Percentiles rank a stretch among this genome's conserved stretches.
Conservation (phyloP, 2,797 vertebrate genomes). For the Myotis vivesi region DNA sequence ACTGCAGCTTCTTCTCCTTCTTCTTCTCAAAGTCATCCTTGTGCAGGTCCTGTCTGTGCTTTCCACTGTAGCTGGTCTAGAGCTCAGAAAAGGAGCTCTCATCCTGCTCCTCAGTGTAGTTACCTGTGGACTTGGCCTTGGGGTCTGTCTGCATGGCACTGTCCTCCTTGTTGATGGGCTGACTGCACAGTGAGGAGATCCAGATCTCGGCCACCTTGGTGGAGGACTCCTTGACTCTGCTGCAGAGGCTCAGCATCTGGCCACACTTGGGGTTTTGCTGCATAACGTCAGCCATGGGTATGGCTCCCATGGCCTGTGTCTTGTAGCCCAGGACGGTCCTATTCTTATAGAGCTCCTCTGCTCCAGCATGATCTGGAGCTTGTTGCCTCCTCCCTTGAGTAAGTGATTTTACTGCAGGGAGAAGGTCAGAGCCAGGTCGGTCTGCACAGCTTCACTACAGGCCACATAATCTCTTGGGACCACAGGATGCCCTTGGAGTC, state of each 20-base stretch:
- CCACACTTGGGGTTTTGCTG: constrained; percentile 95
- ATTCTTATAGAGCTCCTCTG: constrained; percentile 95
- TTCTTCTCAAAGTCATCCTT: constrained; percentile 96
- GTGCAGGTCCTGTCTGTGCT: constrained; percentile 95
- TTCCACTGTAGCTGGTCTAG: constrained; percentile 96
- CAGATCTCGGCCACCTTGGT: constrained; percentile 97
- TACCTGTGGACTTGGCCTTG: constrained; percentile 96
- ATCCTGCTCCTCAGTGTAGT: constrained; percentile 97
- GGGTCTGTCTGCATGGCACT: constrained; percentile 90
- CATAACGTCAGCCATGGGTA: constrained; percentile 98
- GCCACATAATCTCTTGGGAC: constrained; percentile 97
- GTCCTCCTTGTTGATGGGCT: constrained; percentile 96
- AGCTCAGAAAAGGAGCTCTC: constrained; percentile 97
- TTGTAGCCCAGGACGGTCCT: constrained; percentile 95
- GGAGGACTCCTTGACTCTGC: constrained; percentile 93
- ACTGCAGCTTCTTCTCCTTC: constrained; percentile 95
- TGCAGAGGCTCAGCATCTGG: constrained; percentile 93
- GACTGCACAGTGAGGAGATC: constrained; percentile 96
- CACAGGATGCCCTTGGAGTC: constrained; percentile 95
- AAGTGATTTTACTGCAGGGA: constrained; percentile 98
- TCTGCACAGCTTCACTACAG: constrained; percentile 94
- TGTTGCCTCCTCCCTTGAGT: constrained; percentile 96
- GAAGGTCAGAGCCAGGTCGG: constrained; percentile 94
- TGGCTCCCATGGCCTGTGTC: constrained; percentile 92
- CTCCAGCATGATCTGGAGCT: constrained; percentile 96